These are phyloP conservation scores for Drosophila neocordata DNA, from an alignment of 1,140 invertebrate species.

Conservation along the genomic window DNA sequence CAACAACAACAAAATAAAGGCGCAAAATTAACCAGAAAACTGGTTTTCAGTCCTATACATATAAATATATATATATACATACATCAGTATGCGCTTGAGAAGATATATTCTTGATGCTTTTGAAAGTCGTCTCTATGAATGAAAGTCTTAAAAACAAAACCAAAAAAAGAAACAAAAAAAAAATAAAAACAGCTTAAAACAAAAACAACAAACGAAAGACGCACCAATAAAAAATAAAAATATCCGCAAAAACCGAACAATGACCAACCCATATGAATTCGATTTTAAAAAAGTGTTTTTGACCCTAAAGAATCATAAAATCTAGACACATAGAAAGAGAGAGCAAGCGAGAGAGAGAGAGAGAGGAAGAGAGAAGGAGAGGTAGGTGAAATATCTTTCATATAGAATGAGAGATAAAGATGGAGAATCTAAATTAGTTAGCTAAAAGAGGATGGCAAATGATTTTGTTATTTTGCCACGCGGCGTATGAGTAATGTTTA, in stretches of 20 bases:
- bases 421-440: neutral
- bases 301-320: conserved; percentile 32
- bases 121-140: conserved; percentile 77
- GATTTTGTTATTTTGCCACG: conserved; percentile 31
- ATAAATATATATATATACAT: neutral
- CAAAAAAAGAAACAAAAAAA: no score
- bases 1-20: neutral
- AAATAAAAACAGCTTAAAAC: neutral
- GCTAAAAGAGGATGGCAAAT: neutral
- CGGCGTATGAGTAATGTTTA: conserved; percentile 67
- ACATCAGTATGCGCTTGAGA: conserved; percentile 29
- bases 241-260: conserved; percentile 54
- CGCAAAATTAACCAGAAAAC: conserved; percentile 20
- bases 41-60: neutral
- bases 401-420: neutral
- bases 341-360: neutral
- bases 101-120: conserved; percentile 63
- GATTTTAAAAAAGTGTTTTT: conserved; percentile 36
- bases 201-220: conserved; percentile 7
- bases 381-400: neutral
- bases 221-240: conserved; percentile 30
- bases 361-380: neutral
- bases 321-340: neutral
- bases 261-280: conserved; percentile 32
- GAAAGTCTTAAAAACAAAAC: conserved; percentile 73